These are phyloP conservation scores for Mus pahari DNA, from an alignment of 2,113 vertebrate genomes.

Conservation along the genomic window DNA sequence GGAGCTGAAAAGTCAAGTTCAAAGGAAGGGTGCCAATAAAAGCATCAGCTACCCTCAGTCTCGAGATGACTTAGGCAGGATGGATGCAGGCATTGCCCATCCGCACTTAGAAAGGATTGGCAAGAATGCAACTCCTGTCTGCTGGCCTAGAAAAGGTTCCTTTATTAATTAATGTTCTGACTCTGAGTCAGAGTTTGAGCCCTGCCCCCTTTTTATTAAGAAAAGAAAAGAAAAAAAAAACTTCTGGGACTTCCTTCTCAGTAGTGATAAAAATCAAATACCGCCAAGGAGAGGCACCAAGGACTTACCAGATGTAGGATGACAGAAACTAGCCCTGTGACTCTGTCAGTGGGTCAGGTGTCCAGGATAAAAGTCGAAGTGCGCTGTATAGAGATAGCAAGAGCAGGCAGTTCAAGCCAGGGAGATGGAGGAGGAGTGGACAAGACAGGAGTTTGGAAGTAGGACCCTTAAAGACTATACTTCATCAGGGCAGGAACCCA, in stretches of 20 bases:
- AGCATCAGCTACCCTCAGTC: constrained; percentile 66
- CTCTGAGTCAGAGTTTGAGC: constrained; percentile 57
- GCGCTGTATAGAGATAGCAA: not conserved
- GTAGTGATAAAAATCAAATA: constrained; percentile 24
- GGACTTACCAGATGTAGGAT: not conserved
- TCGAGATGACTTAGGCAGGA: constrained; percentile 68
- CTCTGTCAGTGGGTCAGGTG: not conserved
- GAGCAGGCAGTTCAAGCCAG: not conserved
- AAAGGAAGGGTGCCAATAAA: constrained; percentile 76
- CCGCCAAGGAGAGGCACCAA: not conserved
- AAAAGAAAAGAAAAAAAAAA: not conserved
- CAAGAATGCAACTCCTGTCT: constrained; percentile 52
- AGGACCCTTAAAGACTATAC: not conserved
- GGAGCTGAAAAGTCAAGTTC: constrained; percentile 69
- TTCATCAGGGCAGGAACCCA: not conserved
- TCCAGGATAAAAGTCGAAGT: not conserved
- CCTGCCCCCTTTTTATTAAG: not conserved
- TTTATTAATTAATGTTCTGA: constrained; percentile 48
- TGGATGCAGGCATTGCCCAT: constrained; percentile 62
- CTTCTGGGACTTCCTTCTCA: constrained; percentile 41
- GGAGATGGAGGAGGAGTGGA: not conserved
- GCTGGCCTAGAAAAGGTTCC: constrained; percentile 22
- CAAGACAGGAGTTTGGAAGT: not conserved
- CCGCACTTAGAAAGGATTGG: constrained; percentile 47
- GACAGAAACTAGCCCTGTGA: not conserved